Conservation (phyloP, 2,888 invertebrate genomes). For the Cerastis leucographa region DNA sequence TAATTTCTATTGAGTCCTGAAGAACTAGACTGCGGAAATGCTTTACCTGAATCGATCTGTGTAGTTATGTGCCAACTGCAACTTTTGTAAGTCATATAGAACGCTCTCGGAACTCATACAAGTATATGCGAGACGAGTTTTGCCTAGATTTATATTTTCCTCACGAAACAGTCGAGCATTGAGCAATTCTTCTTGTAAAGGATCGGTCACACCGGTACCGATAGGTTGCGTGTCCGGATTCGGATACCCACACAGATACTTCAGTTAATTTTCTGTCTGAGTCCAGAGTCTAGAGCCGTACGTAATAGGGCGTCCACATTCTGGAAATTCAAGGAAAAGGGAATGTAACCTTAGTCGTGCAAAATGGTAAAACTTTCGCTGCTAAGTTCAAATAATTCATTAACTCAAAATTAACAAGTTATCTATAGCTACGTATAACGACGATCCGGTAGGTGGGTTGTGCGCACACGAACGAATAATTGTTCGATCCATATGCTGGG, state of each 20-base stretch:
- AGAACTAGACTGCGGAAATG: conserved; percentile 30
- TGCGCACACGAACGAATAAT: no score
- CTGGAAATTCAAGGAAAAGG: neutral
- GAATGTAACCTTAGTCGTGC: no score
- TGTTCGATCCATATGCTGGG: no score
- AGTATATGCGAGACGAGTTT: neutral
- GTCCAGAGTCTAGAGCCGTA: neutral
- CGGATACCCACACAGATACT: neutral
- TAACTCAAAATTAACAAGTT: no score
- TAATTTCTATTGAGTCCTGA: conserved; percentile 40
- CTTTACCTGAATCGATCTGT: conserved; percentile 2
- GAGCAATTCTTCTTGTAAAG: neutral
- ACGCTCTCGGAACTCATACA: neutral
- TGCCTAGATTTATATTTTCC: neutral
- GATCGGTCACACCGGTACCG: neutral
- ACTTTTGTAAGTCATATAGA: neutral
- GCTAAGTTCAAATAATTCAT: no score
- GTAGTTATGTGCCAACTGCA: conserved; percentile 10
- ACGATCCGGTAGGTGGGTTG: no score
- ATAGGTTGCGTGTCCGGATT: neutral
- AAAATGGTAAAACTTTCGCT: no score
- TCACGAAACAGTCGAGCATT: conserved; percentile 5
- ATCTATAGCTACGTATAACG: no score
- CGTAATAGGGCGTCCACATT: neutral
- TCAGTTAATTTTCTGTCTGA: neutral